Base-by-base conservation (phyloP, 1,140 invertebrate genomes). In the Drosophila ercepeae region DNA sequence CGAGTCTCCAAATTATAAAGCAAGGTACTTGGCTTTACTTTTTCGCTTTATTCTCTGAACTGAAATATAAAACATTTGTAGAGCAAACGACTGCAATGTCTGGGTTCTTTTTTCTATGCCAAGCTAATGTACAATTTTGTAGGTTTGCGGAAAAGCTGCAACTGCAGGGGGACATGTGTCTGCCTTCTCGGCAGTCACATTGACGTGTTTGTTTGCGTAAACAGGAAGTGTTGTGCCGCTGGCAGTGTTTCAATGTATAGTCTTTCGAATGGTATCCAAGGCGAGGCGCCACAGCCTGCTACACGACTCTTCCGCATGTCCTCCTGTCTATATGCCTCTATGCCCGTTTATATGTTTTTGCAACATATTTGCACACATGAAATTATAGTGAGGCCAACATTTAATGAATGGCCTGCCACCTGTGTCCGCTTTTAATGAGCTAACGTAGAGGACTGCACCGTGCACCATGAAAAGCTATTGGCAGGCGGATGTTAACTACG, bases 201-300 rank as follows among this genome's bases (percentile, higher is more conserved):
- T 78, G 71, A 76, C 71, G 81, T 86, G 75, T 76, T 78, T 81
- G 81, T 76, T 86, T 84, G 60, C 79, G 82, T 70, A 86, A 84
- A 84, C 81, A 86, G 81, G 81, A 84, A 84, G 81, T 81, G 81
- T 76, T 84, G 72, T 73, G 69, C 81, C 78, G 73, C 72, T 61
- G 76, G 81, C 81, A 34, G 67, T 45, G 53, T 46, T 50, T 27
- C 42, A 42, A 58, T 55, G 49, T 72, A 49, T 60, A 78, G 81
- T 63, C 76, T 13, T n/a, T 39, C 14, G 21, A 50, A 27, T 39
- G 13, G 41, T 2, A 8, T 19, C 14, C 70, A 59, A 78, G 77
- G 77, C 50, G 53, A 49, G 60, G 16, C 18, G 16, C 13, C 53
- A 36, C 34, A 48, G 59, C 52, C 44, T 68, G 60, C 58, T 23